These are phyloP conservation scores for Polydrusus tereticollis DNA, from an alignment of 2,888 invertebrate species.

Conservation along the genomic window DNA sequence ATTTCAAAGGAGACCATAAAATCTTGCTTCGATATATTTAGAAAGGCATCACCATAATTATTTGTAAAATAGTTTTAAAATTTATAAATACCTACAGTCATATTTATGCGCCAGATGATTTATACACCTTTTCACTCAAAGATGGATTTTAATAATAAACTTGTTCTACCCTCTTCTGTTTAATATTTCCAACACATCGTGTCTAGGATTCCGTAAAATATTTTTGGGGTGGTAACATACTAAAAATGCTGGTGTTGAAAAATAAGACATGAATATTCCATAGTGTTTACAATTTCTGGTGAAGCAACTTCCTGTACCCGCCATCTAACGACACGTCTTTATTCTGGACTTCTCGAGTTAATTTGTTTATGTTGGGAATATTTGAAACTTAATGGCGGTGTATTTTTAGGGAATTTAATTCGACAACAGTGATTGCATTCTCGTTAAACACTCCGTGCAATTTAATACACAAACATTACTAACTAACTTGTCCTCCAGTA, in stretches of 20 bases:
- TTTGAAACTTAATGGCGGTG: not conserved
- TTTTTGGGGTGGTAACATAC: conserved; percentile 28
- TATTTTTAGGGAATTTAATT: no score
- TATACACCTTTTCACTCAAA: not conserved
- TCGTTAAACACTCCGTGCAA: no score
- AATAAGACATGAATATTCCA: conserved; percentile 14
- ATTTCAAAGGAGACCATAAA: conserved; percentile 9
- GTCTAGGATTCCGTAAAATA: conserved; percentile 18
- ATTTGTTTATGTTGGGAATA: not conserved
- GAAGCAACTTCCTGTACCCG: conserved; percentile 1
- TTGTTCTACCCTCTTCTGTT: conserved; percentile 20
- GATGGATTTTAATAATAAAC: conserved; percentile 1
- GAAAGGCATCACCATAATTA: not conserved
- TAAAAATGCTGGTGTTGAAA: conserved; percentile 26
- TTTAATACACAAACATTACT: no score
- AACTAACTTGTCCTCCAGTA: no score
- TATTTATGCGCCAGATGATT: no score
- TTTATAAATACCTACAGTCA: not conserved
- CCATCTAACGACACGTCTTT: not conserved
- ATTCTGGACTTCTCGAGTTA: not conserved
- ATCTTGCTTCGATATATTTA: not conserved
- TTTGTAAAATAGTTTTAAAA: not conserved
- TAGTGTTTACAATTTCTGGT: not conserved
- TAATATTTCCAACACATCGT: conserved; percentile 14
- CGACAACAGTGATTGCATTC: no score